Evolutionary conservation across 2,888 invertebrate species (phyloP), one percentile per base, ranked within the genome.

Genomic region (Drosophila hamatofila): DNA sequence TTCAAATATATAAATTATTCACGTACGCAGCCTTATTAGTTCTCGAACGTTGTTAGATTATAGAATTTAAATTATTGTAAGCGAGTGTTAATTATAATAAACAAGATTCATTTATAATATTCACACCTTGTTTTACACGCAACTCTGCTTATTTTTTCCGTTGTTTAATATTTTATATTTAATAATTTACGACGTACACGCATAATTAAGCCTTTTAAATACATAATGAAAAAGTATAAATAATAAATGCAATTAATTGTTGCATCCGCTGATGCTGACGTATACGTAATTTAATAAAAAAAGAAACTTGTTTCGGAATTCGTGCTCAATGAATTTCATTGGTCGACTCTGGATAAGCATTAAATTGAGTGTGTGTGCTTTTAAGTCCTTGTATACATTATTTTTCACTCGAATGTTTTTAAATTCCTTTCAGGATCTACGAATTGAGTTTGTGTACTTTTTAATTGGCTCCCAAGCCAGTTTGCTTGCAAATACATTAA

Each of bases 171-270:
- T n/a, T 27, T 8, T 14, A 49, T 3, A 49, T 49, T 33, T 21
- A 51, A 59, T 65, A 57, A 42, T 41, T 30, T 63, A 62, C 62
- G 25, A 16, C 18, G 8, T 2, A 42, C 55, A 30, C 49, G 37
- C 60, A 27, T 54, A 35, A 42, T 51, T 39, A 49, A 25, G 37
- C 39, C 25, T 37, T 56, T 60, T 30, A 18, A 11, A 12, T 3
- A 21, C 16, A 25, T 16, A 9, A n/a, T 16, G 25, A 27, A 48
- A 48, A 48, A 27, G n/a, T 57, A 35, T 62, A 73, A 81, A 72
- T 69, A 80, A 81, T 79, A 73, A 84, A 79, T 83, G 73, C 63
- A 81, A 84, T 83, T 83, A 81, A 80, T 79, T 78, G 62, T 64
- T 25, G 6, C 64, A 21, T 51, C 46, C 68, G 52, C 18, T 51